phyloP scores from a whole-genome alignment of 2,113 vertebrate genomes.

The Phainopepla nitens region DNA sequence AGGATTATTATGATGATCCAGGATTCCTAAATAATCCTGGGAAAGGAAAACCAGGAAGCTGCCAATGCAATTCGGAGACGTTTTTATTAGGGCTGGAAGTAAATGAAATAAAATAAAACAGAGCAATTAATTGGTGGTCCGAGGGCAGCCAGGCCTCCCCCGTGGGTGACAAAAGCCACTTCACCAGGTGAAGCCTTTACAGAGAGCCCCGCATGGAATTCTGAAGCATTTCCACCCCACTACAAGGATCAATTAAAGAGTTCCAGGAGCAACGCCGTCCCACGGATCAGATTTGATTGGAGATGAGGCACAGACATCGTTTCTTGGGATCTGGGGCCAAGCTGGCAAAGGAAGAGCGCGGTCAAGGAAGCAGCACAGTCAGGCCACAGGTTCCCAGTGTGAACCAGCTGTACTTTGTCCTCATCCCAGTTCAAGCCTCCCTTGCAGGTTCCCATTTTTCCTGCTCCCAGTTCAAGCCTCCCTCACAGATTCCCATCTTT shows the following conservation, averaged over 20 bases:
- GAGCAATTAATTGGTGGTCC: background rate
- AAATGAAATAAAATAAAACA: background rate
- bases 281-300: rapidly evolving
- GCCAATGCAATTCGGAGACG: background rate
- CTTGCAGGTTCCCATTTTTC: background rate
- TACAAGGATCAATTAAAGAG: background rate
- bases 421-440: background rate
- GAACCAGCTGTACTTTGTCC: background rate
- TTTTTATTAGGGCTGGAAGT: background rate
- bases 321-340: rapidly evolving
- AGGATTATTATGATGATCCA: no score
- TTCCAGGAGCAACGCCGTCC: background rate
- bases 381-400: background rate
- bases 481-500: background rate
- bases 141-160: background rate
- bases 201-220: background rate
- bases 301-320: background rate
- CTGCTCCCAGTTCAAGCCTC: no score
- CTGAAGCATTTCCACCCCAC: background rate
- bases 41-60: background rate
- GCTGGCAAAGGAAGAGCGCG: background rate
- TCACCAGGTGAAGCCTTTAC: background rate
- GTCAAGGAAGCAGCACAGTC: background rate
- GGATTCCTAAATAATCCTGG: no score
- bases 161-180: background rate